Conservation (phyloP, 2,797 vertebrate species). For the Rachycentron canadum region DNA sequence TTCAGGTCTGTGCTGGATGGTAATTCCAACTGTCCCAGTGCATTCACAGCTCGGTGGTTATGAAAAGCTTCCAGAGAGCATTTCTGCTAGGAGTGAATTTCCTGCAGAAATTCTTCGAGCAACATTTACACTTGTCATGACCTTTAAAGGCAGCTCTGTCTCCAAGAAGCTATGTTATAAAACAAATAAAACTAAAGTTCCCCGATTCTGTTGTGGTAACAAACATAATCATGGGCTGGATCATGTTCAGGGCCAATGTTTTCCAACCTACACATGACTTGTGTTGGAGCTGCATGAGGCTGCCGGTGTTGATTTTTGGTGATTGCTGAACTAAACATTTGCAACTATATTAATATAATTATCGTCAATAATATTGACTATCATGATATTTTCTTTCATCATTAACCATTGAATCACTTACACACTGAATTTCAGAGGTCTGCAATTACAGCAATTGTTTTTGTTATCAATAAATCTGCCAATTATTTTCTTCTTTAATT, state of each 20-base stretch:
- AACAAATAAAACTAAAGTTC: background rate
- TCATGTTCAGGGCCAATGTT: background rate
- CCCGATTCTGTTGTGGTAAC: background rate
- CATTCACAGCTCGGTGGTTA: slow-evolving; percentile 12
- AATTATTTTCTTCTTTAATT: too few species aligned
- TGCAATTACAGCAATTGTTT: background rate
- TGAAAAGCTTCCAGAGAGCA: background rate
- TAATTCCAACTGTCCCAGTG: slow-evolving; percentile 27
- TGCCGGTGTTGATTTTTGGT: too few species aligned
- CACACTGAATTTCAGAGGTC: background rate
- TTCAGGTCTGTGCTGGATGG: slow-evolving; percentile 25
- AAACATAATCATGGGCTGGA: background rate
- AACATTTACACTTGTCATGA: background rate
- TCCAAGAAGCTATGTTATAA: background rate
- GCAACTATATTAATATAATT: too few species aligned
- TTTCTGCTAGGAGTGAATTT: background rate
- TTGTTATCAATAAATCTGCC: background rate
- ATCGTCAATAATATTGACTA: too few species aligned
- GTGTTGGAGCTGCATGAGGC: background rate
- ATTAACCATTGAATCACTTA: background rate
- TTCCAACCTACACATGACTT: background rate
- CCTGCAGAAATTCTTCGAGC: background rate
- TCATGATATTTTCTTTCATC: background rate
- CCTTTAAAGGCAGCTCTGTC: background rate
- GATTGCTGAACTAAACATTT: too few species aligned